phyloP scores from a whole-genome alignment of 2,888 invertebrate genomes.

The Chloroclysta siterata region DNA sequence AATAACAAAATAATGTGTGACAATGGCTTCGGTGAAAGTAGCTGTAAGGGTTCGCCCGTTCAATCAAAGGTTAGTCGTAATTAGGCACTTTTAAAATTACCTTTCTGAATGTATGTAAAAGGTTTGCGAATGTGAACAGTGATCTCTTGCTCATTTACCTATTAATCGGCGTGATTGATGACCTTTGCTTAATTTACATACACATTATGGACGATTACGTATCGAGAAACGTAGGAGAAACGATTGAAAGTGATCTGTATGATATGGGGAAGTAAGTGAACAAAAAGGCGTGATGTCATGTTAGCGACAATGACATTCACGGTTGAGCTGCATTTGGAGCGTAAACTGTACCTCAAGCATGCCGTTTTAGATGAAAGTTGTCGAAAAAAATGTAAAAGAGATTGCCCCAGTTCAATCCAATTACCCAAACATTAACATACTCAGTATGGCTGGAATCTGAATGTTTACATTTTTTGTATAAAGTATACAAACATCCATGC shows the following conservation, averaged over 20 bases:
- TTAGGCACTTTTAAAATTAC: slow-evolving; percentile 37
- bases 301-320: slow-evolving; percentile 82
- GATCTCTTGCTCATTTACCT: slow-evolving; percentile 48
- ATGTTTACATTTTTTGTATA: slow-evolving; percentile 42
- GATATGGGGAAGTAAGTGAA: slow-evolving; percentile 66
- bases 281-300: slow-evolving; percentile 80
- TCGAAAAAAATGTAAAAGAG: slow-evolving; percentile 66
- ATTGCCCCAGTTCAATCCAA: slow-evolving; percentile 44
- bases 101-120: slow-evolving; percentile 49
- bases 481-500: slow-evolving; percentile 22
- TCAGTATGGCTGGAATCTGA: slow-evolving; percentile 29
- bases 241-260: slow-evolving; percentile 4
- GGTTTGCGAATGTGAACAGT: slow-evolving; percentile 47
- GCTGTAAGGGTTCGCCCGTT: slow-evolving; percentile 96
- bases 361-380: slow-evolving; percentile 76
- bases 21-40: slow-evolving; percentile 96
- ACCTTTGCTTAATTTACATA: slow-evolving; percentile 19
- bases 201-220: slow-evolving; percentile 2
- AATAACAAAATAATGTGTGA: slow-evolving; percentile 81
- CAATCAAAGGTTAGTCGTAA: slow-evolving; percentile 89
- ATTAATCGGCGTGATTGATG: slow-evolving; percentile 44
- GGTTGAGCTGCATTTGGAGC: slow-evolving; percentile 82
- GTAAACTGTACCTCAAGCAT: slow-evolving; percentile 74
- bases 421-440: slow-evolving; percentile 23
- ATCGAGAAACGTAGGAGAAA: neutral